phyloP scores from a whole-genome alignment of 2,888 invertebrate species.

The Hipparchia semele region DNA sequence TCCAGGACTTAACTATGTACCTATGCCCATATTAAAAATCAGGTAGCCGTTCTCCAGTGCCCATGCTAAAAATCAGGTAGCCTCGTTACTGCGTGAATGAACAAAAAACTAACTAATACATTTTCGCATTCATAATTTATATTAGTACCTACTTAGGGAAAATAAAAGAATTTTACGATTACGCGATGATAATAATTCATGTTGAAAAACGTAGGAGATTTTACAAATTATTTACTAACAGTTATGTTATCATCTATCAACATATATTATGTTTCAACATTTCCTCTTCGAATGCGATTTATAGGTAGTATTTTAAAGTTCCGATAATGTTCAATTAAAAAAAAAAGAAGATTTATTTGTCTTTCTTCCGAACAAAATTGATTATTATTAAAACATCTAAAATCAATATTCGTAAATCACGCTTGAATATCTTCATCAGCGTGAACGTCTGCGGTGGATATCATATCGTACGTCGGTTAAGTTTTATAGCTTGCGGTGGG shows the following conservation, averaged over 20 bases:
- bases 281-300: neutral
- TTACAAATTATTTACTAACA: neutral
- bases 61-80: no score
- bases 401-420: slow-evolving; percentile 42
- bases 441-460: slow-evolving; percentile 37
- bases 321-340: slow-evolving; percentile 32
- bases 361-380: slow-evolving; percentile 26
- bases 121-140: no score
- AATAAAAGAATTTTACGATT: no score
- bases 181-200: neutral
- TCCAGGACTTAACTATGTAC: no score
- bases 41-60: no score
- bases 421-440: slow-evolving; percentile 41
- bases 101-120: no score
- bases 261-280: neutral
- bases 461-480: slow-evolving; percentile 46
- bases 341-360: slow-evolving; percentile 28
- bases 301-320: slow-evolving; percentile 6
- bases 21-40: no score
- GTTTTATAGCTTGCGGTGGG: slow-evolving; percentile 58
- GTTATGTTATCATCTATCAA: neutral
- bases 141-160: no score
- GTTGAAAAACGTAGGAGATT: neutral
- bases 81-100: no score
- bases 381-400: slow-evolving; percentile 28